A percentile compares a stretch with the other conserved stretches of the same genome.
phyloP scores from a whole-genome alignment of 2,888 invertebrate genomes.

The Litoditis marina region DNA sequence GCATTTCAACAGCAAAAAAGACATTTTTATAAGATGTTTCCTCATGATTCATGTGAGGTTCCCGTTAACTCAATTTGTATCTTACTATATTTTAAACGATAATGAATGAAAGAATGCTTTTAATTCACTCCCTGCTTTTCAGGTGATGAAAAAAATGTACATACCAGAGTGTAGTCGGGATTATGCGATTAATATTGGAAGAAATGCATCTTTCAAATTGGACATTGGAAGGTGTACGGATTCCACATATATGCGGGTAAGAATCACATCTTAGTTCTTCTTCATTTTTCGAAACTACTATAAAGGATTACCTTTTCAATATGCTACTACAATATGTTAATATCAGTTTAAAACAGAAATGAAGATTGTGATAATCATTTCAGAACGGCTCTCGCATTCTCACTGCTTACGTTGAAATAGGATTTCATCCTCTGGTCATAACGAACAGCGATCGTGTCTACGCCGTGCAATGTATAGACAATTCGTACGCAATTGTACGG shows the following conservation, averaged over 20 bases:
- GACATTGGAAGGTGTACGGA: conserved; percentile 31
- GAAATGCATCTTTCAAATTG: conserved; percentile 32
- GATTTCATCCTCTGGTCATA: conserved; percentile 48
- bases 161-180: conserved; percentile 37
- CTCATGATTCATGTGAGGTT: no score
- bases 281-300: no score
- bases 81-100: no score
- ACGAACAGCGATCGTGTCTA: conserved; percentile 40
- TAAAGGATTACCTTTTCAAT: no score
- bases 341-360: neutral
- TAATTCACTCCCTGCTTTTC: conserved; percentile 7
- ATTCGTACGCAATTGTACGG: conserved; percentile 11
- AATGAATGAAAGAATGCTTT: no score
- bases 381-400: conserved; percentile 45
- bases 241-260: conserved; percentile 23
- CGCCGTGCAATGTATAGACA: conserved; percentile 36
- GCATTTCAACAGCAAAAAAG: no score
- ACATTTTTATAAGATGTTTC: no score
- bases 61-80: no score
- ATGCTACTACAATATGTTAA: no score
- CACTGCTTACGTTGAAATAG: conserved; percentile 38
- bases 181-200: conserved; percentile 32
- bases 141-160: conserved; percentile 32
- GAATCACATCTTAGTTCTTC: no score
- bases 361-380: conserved; percentile 1